Evolutionary conservation across 2,113 vertebrate genomes (phyloP).

Genomic region (Pyxicephalus adspersus): DNA sequence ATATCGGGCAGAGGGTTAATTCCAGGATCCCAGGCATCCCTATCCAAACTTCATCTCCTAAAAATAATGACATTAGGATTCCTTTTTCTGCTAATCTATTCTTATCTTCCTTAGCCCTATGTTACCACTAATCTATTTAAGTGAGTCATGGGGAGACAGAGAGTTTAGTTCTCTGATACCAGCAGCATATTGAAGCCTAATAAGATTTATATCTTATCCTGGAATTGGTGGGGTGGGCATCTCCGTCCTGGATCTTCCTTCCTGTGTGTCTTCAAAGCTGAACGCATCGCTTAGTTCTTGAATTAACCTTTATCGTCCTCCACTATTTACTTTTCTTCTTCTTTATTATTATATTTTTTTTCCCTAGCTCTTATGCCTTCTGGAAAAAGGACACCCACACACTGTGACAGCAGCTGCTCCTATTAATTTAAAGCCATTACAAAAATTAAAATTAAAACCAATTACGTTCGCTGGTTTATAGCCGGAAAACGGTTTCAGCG

Average conservation of each 20-base stretch:
- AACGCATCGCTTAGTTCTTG: constrained; percentile 73
- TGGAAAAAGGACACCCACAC: constrained; percentile 79
- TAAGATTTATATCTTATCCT: constrained; percentile 72
- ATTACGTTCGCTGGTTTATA: constrained; percentile 81
- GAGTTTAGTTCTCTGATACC: constrained; percentile 66
- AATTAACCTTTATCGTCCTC: constrained; percentile 80
- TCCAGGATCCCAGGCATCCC: constrained; percentile 55
- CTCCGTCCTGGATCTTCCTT: constrained; percentile 63
- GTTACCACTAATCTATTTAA: constrained; percentile 75
- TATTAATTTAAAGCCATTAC: constrained; percentile 84
- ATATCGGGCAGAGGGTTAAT: not conserved
- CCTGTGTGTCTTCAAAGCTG: constrained; percentile 69
- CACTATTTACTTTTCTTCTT: constrained; percentile 72
- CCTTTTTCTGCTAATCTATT: constrained; percentile 71
- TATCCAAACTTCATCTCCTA: constrained; percentile 65
- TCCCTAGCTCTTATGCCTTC: constrained; percentile 70
- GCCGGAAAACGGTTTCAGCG: constrained; percentile 69
- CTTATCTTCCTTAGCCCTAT: constrained; percentile 72
- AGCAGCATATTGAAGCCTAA: constrained; percentile 67
- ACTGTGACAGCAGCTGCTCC: constrained; percentile 78
- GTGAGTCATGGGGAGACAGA: constrained; percentile 69
- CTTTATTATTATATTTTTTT: constrained; percentile 57
- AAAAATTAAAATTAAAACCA: constrained; percentile 86
- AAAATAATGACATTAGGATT: constrained; percentile 73
- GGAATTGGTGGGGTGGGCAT: constrained; percentile 62